Conservation (phyloP, 2,888 invertebrate species). For the Agapetus fuscipes region DNA sequence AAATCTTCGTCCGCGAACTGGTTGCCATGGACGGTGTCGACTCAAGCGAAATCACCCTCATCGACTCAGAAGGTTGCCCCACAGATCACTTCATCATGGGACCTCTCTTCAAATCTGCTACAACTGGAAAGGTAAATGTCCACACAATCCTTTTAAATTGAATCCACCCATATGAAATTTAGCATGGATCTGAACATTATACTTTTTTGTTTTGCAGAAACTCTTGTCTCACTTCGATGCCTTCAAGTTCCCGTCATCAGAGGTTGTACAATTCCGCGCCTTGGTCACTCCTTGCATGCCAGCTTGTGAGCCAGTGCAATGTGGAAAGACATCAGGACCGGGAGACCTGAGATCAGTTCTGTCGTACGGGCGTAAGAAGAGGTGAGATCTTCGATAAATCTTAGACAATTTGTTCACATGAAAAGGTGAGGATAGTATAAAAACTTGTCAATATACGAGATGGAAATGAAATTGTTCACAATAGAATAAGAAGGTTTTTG, state of each 20-base stretch:
- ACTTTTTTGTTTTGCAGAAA: slow-evolving; percentile 55
- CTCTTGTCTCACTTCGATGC: slow-evolving; percentile 88
- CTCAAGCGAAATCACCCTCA: slow-evolving; percentile 83
- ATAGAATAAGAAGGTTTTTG: too few relatives aligned
- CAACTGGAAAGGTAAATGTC: slow-evolving; percentile 71
- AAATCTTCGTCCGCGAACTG: slow-evolving; percentile 89
- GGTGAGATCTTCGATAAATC: slow-evolving; percentile 26
- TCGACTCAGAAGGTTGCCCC: slow-evolving; percentile 86
- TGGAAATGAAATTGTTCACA: too few relatives aligned
- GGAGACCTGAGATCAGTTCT: slow-evolving; percentile 74
- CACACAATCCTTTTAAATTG: too few relatives aligned
- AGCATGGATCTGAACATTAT: too few relatives aligned
- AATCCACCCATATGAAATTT: too few relatives aligned
- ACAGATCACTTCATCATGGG: slow-evolving; percentile 94
- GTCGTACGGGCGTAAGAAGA: slow-evolving; percentile 74
- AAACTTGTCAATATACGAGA: slow-evolving; percentile 1
- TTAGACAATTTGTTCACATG: slow-evolving; percentile 1
- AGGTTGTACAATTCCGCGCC: slow-evolving; percentile 92
- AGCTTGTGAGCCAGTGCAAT: slow-evolving; percentile 84
- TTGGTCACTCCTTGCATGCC: slow-evolving; percentile 92
- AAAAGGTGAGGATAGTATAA: not conserved
- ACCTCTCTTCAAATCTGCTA: slow-evolving; percentile 72
- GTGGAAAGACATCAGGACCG: slow-evolving; percentile 73
- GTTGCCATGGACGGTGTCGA: slow-evolving; percentile 93
- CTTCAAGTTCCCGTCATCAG: slow-evolving; percentile 92